phyloP scores from a whole-genome alignment of 2,888 invertebrate genomes.

The Amblyjoppa fuscipennis region DNA sequence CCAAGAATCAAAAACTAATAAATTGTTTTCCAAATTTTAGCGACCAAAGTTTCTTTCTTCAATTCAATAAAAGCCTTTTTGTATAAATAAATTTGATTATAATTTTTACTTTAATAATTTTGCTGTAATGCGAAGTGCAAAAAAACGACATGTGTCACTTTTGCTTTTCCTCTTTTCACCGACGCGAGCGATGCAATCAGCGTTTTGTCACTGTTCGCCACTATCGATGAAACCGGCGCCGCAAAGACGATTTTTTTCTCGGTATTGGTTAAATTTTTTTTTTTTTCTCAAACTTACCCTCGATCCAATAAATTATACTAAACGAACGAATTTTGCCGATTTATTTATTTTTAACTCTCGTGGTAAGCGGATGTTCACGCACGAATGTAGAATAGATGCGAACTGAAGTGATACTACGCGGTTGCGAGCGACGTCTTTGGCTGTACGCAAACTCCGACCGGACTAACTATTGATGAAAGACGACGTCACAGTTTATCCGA shows the following conservation, averaged over 20 bases:
- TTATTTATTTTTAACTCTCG: background rate
- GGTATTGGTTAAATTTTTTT: background rate
- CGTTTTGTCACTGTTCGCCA: too few relatives aligned
- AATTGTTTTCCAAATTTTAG: too few relatives aligned
- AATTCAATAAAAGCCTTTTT: background rate
- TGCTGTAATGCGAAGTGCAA: background rate
- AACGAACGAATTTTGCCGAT: background rate
- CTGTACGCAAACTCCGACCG: constrained; percentile 73
- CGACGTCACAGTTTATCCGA: constrained; percentile 12
- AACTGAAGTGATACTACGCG: background rate
- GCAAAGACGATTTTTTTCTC: too few relatives aligned
- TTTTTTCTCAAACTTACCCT: background rate
- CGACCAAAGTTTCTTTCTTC: too few relatives aligned
- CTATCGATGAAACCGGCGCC: too few relatives aligned
- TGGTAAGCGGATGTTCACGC: background rate
- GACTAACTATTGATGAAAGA: constrained; percentile 71
- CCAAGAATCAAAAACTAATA: too few relatives aligned
- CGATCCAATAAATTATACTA: background rate
- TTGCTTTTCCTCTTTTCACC: too few relatives aligned
- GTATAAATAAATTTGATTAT: background rate
- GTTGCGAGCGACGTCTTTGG: constrained; percentile 15
- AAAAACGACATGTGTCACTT: background rate
- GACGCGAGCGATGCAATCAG: too few relatives aligned
- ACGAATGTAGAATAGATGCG: background rate
- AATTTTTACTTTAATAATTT: background rate